Percentiles rank a stretch among this genome's conserved stretches.
Evolutionary conservation across 2,888 invertebrate genomes (phyloP).

Genomic region (Hyalella azteca): DNA sequence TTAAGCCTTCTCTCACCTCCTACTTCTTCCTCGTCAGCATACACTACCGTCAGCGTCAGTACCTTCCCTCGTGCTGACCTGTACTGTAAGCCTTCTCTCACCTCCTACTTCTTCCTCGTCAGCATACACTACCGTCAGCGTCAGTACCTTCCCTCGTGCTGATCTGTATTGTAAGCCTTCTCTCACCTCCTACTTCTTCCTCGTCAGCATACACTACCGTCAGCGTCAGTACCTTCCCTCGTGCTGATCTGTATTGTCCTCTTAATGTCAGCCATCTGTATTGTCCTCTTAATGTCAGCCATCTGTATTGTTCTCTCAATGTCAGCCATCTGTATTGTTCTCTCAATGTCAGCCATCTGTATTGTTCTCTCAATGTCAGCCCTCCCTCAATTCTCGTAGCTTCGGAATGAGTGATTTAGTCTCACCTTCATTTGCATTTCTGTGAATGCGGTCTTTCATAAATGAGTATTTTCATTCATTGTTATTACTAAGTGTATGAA

Average conservation of each 20-base stretch:
- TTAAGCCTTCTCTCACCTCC: constrained; percentile 77
- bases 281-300: no score
- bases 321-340: no score
- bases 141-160: constrained; percentile 62
- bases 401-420: no score
- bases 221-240: constrained; percentile 68
- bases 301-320: no score
- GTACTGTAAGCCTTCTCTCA: neutral
- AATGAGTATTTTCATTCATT: no score
- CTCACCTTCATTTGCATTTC: no score
- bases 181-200: constrained; percentile 76
- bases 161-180: constrained; percentile 68
- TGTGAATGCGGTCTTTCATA: no score
- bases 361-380: no score
- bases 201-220: constrained; percentile 74
- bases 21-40: constrained; percentile 76
- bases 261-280: constrained; percentile 78
- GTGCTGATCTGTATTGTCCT: constrained; percentile 61
- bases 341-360: no score
- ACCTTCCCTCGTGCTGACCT: neutral
- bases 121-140: constrained; percentile 75
- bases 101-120: constrained; percentile 74
- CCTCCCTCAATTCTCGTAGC: no score
- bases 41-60: constrained; percentile 75
- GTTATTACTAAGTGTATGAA: no score